Evolutionary conservation across 2,888 invertebrate genomes (phyloP).

Genomic region (Lochmaea crataegi): DNA sequence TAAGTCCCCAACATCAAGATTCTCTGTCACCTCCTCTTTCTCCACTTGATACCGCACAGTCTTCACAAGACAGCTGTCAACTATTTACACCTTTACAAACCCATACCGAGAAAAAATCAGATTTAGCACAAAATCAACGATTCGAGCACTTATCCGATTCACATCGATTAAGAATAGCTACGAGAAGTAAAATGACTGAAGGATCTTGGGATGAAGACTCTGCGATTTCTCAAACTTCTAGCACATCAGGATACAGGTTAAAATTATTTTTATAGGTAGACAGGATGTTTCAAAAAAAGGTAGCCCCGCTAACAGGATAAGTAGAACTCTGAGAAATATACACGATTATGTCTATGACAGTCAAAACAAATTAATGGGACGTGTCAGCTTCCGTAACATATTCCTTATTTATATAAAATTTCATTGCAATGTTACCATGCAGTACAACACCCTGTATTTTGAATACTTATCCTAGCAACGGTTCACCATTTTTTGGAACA

Average conservation of each 20-base stretch:
- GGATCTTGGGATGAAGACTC: conserved; percentile 85
- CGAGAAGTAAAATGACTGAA: conserved; percentile 67
- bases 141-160: conserved; percentile 52
- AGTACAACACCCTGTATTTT: too few relatives aligned
- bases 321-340: too few relatives aligned
- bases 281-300: background rate
- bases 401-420: too few relatives aligned
- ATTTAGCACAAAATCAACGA: conserved; percentile 21
- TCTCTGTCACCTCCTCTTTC: conserved; percentile 54
- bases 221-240: conserved; percentile 82
- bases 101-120: conserved; percentile 28
- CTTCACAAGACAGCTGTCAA: conserved; percentile 48
- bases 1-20: conserved; percentile 44
- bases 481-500: too few relatives aligned
- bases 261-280: conserved; percentile 11
- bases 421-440: too few relatives aligned
- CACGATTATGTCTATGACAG: too few relatives aligned
- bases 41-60: conserved; percentile 29
- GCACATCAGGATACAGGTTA: conserved; percentile 81
- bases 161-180: conserved; percentile 61
- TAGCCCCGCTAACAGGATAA: too few relatives aligned
- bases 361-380: too few relatives aligned
- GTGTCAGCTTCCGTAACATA: too few relatives aligned
- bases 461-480: too few relatives aligned
- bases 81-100: conserved; percentile 21